phyloP scores from a whole-genome alignment of 2,113 vertebrate genomes.

The Ibidorhyncha struthersii region DNA sequence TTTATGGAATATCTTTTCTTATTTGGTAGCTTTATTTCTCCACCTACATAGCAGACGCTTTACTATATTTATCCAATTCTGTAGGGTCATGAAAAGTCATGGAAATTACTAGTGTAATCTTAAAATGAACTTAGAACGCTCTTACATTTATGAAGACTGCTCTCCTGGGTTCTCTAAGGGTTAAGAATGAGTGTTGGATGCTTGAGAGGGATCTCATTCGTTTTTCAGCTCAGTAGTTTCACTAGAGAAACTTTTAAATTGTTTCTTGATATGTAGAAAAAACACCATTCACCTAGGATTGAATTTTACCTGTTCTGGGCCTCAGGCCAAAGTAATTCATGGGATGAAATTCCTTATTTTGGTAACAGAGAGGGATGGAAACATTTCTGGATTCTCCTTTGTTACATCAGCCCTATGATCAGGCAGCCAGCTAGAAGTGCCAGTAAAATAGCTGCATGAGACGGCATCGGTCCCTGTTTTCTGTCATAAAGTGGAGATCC shows the following conservation, averaged over 20 bases:
- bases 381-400: background rate
- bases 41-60: background rate
- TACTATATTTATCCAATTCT: background rate
- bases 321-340: constrained; percentile 18
- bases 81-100: background rate
- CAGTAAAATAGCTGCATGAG: background rate
- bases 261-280: background rate
- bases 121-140: background rate
- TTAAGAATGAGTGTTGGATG: background rate
- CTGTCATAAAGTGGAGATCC: background rate
- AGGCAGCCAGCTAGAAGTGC: background rate
- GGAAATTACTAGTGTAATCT: background rate
- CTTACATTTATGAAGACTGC: background rate
- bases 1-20: background rate
- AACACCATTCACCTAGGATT: background rate
- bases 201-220: background rate
- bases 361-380: background rate
- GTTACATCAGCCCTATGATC: background rate
- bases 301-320: constrained; percentile 37
- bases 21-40: background rate
- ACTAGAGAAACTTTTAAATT: background rate
- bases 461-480: background rate
- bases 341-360: constrained; percentile 5
- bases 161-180: background rate
- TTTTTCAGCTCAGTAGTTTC: background rate